Evolutionary conservation across 2,797 vertebrate genomes (phyloP), one percentile per base, ranked within the genome.

Genomic region (Gorsachius magnificus): DNA sequence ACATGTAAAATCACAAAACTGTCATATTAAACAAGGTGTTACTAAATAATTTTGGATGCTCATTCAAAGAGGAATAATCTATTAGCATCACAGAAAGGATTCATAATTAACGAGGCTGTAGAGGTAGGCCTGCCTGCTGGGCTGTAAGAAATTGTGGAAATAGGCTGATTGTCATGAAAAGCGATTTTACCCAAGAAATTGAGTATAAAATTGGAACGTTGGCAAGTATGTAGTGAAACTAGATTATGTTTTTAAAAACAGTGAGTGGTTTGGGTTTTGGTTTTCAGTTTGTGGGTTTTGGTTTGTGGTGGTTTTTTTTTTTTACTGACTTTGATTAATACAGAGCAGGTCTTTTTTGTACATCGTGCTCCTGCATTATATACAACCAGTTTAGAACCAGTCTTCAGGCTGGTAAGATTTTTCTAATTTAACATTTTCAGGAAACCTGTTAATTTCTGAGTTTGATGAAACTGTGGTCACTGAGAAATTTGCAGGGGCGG

Each of bases 21-120:
- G 92, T 95, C 88, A 81, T 83, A 92, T 96, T 97, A 94, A 97
- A 81, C 78, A 90, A 97, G 93, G 92, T 95, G 87, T 96, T 92
- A 78, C 92, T 97, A 93, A 96, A 89, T 97, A 95, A 96, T 94
- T 95, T 95, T 75, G 83, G 90, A 80, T 96, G 92, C 78, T 94
- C 87, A 81, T 89, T 96, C 90, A 81, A 60, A 97, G 87, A 79
- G 87, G 75, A 92, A 94, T 93, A 92, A 95, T 96, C 86, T 97
- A 46, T 95, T 94, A 92, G 74, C 83, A 86, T 81, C 25, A 2
- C 71, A 94, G 89, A 93, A 94, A 91, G 33, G 72, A 89, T 88
- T 96, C 65, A 78, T 90, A 92, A 92, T 96, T 94, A 93, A 70
- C 33, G 53, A 89, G 89, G 87, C 75, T 93, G 64, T 45, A 89